These are phyloP conservation scores for Neostethus bicornis DNA, from an alignment of 2,797 vertebrate genomes.

Conservation along the genomic window DNA sequence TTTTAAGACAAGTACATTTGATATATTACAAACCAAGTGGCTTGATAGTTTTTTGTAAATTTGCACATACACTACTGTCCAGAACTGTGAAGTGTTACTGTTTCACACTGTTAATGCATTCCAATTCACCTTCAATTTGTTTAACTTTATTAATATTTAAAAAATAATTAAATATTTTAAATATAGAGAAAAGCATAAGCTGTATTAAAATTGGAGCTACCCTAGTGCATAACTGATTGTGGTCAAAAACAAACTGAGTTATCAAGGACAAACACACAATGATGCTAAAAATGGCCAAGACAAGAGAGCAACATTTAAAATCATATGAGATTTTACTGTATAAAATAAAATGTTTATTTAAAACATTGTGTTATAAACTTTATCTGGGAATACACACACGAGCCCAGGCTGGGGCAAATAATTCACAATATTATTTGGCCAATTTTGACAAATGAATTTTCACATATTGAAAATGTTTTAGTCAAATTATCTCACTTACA, in stretches of 20 bases:
- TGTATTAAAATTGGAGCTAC: too few species aligned
- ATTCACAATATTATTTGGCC: too few species aligned
- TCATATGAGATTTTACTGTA: background rate
- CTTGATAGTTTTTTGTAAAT: too few species aligned
- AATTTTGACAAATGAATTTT: background rate
- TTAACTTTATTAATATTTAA: too few species aligned
- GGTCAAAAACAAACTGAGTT: background rate
- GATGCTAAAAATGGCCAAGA: background rate
- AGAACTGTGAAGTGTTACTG: background rate
- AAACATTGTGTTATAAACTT: too few species aligned
- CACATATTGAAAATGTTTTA: background rate
- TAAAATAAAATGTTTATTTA: background rate
- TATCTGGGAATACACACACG: background rate
- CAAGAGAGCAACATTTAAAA: conserved; percentile 2
- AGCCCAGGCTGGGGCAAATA: background rate
- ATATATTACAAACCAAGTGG: too few species aligned
- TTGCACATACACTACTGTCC: background rate
- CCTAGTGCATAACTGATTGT: background rate
- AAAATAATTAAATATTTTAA: too few species aligned
- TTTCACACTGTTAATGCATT: background rate
- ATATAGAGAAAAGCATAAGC: too few species aligned
- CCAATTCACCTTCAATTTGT: background rate
- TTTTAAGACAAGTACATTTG: too few species aligned
- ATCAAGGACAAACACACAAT: background rate
- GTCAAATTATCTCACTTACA: background rate